Evolutionary conservation across 2,888 invertebrate genomes (phyloP), one percentile per base, ranked within the genome.

Genomic region (Scaptomyza polygonia): DNA sequence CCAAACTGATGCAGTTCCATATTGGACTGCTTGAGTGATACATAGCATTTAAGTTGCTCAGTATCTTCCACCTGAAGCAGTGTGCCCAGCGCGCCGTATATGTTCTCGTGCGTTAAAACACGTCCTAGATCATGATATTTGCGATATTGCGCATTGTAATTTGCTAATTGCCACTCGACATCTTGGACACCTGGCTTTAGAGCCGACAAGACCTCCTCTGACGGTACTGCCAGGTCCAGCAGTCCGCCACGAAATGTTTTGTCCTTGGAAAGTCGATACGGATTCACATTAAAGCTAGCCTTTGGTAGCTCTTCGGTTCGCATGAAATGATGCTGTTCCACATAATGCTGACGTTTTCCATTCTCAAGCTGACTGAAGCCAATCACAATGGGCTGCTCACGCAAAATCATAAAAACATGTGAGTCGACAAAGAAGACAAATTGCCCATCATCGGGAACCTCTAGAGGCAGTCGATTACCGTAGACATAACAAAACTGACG

Each of bases 251-350:
- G 70, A 21, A 86, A 82, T 4, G 16, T 18, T 48, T 77, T 81
- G 0, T 21, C 56, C 27, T 49, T 59, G 0, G 85, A 72, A 52
- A 89, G 34, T 12, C 83, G 74, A 58, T 77, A 77, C 0, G 90
- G 86, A 62, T 83, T 88, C 1, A 87, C 71, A 45, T 80, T 67
- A 34, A 89, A 84, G 21, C 66, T 49, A 14, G 81, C 79, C 66
- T 74, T 77, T 0, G 89, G 90, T 55, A 90, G 77, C 1, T 81
- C 79, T 21, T 85, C 79, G 11, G 77, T 74, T 12, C 81, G 88
- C 86, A 90, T 77, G 59, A 91, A 91, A 70, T 91, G 89, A 79
- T 91, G 90, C 55, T 91, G 89, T 47, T 91, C 91, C 21, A 90
- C 70, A 65, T 76, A 80, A 44, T 83, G 79, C 5, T 47, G 21